Evolutionary conservation across 2,113 vertebrate genomes (phyloP).

Genomic region (Brienomyrus brachyistius): DNA sequence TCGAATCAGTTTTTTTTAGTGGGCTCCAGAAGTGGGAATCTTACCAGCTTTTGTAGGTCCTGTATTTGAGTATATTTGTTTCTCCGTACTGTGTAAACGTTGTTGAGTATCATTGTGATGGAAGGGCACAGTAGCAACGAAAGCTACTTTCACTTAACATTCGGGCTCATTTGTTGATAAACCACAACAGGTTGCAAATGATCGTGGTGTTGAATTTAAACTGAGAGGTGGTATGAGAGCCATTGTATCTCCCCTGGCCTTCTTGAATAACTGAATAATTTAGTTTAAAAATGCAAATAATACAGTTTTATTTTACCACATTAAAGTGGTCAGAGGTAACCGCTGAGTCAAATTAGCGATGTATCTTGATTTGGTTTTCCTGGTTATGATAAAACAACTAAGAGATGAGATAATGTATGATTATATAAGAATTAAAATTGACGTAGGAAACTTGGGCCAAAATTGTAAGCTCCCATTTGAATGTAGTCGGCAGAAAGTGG

Average conservation of each 20-base stretch:
- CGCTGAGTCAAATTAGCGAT: constrained; percentile 1
- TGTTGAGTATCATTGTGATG: background rate
- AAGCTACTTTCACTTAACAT: background rate
- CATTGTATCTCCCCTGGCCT: background rate
- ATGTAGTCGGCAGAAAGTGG: background rate
- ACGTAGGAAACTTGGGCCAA: background rate
- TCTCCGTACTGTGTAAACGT: background rate
- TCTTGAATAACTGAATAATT: background rate
- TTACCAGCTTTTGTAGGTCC: background rate
- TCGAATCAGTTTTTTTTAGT: background rate
- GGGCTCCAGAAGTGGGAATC: background rate
- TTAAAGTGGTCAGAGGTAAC: background rate
- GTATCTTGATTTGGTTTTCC: background rate
- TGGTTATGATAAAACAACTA: background rate
- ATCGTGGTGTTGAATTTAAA: background rate
- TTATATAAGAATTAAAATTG: background rate
- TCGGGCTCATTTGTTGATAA: background rate
- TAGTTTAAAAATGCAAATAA: background rate
- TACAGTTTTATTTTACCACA: constrained; percentile 12
- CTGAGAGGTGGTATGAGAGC: background rate
- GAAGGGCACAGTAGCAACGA: background rate
- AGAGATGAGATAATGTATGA: background rate
- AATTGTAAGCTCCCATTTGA: background rate
- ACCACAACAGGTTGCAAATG: background rate
- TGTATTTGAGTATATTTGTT: background rate